Percentiles rank a stretch among this genome's conserved stretches.
These are phyloP conservation scores for Danio jaintianensis DNA, from an alignment of 2,797 vertebrate species.

Conservation along the genomic window DNA sequence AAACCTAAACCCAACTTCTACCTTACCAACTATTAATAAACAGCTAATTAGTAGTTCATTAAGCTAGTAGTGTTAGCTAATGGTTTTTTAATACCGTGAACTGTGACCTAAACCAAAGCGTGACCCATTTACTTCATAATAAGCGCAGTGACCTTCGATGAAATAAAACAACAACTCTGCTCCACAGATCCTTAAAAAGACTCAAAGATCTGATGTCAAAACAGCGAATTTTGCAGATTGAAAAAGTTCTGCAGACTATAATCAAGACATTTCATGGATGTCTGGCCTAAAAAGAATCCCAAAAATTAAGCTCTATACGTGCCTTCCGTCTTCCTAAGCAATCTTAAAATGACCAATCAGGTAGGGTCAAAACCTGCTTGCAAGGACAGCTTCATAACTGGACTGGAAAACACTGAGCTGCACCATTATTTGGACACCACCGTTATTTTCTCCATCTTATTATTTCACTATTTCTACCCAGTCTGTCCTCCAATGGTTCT, in stretches of 20 bases:
- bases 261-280: constrained; percentile 7
- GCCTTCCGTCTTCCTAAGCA: constrained; percentile 10
- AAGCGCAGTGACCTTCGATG: constrained; percentile 4
- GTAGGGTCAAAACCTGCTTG: constrained; percentile 14
- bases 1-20: no score
- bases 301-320: background rate
- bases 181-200: constrained; percentile 7
- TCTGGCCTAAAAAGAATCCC: background rate
- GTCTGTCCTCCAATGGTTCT: constrained; percentile 17
- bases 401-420: constrained; percentile 10
- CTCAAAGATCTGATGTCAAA: background rate
- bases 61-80: no score
- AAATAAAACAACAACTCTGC: background rate
- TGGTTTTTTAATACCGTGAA: no score
- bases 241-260: background rate
- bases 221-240: background rate
- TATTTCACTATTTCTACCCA: no score
- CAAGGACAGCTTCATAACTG: background rate
- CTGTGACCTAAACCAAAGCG: no score
- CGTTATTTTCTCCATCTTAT: background rate
- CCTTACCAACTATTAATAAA: no score
- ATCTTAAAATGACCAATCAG: background rate
- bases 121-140: constrained; percentile 11
- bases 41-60: no score
- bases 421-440: constrained; percentile 19